Conservation (phyloP, 2,113 vertebrate genomes). For the Rhodinocichla rosea region DNA sequence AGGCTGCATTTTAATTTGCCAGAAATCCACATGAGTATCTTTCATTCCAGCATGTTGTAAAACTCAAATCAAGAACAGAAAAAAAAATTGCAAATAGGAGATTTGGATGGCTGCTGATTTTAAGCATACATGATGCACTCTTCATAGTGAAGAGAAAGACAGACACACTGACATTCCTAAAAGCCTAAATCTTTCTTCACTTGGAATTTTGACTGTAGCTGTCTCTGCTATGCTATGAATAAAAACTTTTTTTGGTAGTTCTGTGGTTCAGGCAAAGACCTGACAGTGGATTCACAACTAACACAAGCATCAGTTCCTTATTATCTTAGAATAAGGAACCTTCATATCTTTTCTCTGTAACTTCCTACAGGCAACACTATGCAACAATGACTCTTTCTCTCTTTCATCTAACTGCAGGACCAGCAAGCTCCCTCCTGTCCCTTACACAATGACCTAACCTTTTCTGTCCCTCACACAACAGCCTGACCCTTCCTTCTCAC, state of each 20-base stretch:
- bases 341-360: background rate
- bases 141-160: background rate
- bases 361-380: background rate
- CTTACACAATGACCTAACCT: too few species aligned
- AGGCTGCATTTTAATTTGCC: background rate
- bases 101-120: background rate
- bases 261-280: background rate
- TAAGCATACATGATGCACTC: background rate
- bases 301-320: background rate
- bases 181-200: background rate
- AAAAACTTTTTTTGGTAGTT: background rate
- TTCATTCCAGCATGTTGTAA: background rate
- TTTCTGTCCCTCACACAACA: background rate
- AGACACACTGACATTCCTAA: background rate
- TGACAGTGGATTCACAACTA: background rate
- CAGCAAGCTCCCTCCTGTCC: background rate
- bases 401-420: background rate
- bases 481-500: background rate
- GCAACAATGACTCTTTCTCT: background rate
- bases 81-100: background rate
- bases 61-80: background rate
- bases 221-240: background rate
- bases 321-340: background rate
- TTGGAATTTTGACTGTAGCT: background rate
- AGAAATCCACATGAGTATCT: background rate